A percentile compares a stretch with the other conserved stretches of the same genome.
Evolutionary conservation across 2,113 vertebrate species (phyloP).

Genomic region (Elgaria multicarinata): DNA sequence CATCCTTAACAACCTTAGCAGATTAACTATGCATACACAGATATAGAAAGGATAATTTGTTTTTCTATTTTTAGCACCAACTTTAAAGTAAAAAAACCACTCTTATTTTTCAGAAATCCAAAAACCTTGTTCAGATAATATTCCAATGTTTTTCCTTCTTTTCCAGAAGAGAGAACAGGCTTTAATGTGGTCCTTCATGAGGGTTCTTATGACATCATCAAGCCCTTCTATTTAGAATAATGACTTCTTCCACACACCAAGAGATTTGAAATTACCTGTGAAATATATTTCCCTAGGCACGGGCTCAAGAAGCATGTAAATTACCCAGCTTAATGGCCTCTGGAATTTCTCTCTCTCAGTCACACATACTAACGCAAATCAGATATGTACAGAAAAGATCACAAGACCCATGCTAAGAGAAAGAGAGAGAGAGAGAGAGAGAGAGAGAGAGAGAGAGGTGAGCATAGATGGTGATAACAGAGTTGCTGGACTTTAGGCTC

Average conservation of each 20-base stretch:
- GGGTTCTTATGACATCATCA: constrained; percentile 48
- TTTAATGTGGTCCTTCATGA: constrained; percentile 58
- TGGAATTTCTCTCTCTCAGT: constrained; percentile 57
- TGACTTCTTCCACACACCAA: constrained; percentile 75
- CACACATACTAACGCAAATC: constrained; percentile 46
- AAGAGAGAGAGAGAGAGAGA: no score
- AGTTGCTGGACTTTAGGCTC: background rate
- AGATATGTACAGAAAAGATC: constrained; percentile 51
- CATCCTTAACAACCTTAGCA: background rate
- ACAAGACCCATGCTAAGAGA: background rate
- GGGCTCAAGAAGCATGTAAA: constrained; percentile 78
- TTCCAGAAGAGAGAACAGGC: constrained; percentile 42
- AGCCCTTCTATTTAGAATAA: constrained; percentile 77
- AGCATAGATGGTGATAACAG: background rate
- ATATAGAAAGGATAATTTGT: constrained; percentile 9
- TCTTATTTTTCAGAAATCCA: constrained; percentile 4
- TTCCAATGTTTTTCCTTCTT: background rate
- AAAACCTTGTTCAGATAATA: constrained; percentile 2
- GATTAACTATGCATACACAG: background rate
- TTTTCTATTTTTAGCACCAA: constrained; percentile 25
- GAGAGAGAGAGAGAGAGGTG: background rate
- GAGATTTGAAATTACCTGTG: constrained; percentile 83
- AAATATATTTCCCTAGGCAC: constrained; percentile 78
- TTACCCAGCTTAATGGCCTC: constrained; percentile 76
- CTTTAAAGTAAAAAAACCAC: background rate